Base-by-base conservation (phyloP, 2,797 vertebrate species). In the Molossus molossus region DNA sequence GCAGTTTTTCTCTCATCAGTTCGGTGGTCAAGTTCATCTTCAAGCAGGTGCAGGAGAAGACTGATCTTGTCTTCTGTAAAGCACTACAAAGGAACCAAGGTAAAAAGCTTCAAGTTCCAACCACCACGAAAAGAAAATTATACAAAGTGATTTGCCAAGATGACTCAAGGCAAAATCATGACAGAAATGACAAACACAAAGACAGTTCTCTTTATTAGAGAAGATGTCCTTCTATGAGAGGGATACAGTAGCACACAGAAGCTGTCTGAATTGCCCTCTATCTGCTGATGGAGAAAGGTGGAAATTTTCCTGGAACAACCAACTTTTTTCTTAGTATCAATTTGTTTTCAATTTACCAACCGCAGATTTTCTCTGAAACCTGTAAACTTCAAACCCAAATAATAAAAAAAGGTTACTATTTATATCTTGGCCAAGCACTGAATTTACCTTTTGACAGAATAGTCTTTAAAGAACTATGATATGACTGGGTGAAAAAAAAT, bases 1-100 rank as follows among this genome's bases (percentile, higher is more conserved):
- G 95, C 58, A 8, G 96, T 50, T 64, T 98, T 98, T 72, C 95
- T 98, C n/a, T 86, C 97, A 27, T 98, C 99, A 1, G 70, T 97
- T 97, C 97, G 99, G 89, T 98, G 98, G 96, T 99, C 98, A 25
- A 99, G 98, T 90, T 99, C 99, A 90, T 99, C 99, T 86, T 99
- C 99, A 0, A 99, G 97, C 87, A 99, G 97, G 92, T 99, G 99
- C 9, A 99, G 98, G 13, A 99, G 97, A 77, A 96, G 97, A 94
- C 99, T 98, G 94, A 99, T 97, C 69, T 98, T 99, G 18, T 99
- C 99, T 97, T 99, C 99, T 0, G 99, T 99, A 96, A 99, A 98
- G 86, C 98, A 98, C 99, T 99, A 96, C 0, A 48, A 88, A 87
- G 55, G 20, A 94, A 37, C 27, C 58, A 81, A 83, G 60, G 57